Conservation (phyloP, 1,140 invertebrate species). For the Varroa destructor region DNA sequence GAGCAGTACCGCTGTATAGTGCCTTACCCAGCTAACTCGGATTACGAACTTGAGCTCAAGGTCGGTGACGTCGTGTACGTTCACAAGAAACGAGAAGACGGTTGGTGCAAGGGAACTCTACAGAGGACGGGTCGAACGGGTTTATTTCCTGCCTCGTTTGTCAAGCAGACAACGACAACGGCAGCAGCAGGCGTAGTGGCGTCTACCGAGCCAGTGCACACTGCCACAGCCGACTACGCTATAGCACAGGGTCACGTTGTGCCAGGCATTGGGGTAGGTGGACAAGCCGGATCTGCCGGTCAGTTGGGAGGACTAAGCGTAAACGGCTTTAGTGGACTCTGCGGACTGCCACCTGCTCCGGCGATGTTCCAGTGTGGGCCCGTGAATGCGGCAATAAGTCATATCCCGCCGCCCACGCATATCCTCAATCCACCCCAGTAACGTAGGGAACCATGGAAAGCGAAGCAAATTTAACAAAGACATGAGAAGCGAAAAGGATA, state of each 20-base stretch:
- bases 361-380: conserved; percentile 21
- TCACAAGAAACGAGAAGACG: conserved; percentile 78
- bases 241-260: too few species aligned
- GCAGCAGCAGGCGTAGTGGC: not conserved
- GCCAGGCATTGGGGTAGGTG: too few species aligned
- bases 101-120: conserved; percentile 85
- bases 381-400: not conserved
- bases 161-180: conserved; percentile 46
- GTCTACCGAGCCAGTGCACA: not conserved
- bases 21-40: conserved; percentile 85
- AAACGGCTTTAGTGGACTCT: too few species aligned
- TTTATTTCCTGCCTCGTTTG: conserved; percentile 83
- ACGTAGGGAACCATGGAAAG: too few species aligned
- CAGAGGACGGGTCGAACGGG: conserved; percentile 76
- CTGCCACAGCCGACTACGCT: not conserved
- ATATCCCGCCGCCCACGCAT: conserved; percentile 3
- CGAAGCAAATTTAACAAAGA: too few species aligned
- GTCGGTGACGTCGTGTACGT: conserved; percentile 81
- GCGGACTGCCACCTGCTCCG: conserved; percentile 14
- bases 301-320: too few species aligned
- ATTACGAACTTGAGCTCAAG: conserved; percentile 74
- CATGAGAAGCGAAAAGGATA: too few species aligned
- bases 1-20: conserved; percentile 57
- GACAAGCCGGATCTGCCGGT: too few species aligned
- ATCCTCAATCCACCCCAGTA: conserved; percentile 21